These are phyloP conservation scores for Dendrolimus kikuchii DNA, from an alignment of 1,140 invertebrate genomes.

Conservation along the genomic window DNA sequence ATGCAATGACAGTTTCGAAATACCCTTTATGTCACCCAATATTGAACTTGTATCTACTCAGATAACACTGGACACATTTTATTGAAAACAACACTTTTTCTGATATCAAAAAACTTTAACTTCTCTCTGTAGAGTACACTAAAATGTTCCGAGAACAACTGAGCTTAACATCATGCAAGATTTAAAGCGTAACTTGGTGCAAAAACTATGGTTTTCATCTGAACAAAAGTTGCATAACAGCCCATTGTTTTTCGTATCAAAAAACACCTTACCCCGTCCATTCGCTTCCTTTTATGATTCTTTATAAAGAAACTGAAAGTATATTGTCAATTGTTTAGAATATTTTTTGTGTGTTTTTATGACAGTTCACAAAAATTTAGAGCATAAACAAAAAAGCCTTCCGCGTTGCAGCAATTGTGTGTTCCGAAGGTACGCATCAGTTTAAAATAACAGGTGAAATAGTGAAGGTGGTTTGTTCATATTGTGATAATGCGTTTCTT, in stretches of 20 bases:
- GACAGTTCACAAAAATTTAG: constrained; percentile 55
- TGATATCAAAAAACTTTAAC: constrained; percentile 21
- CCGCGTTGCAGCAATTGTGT: constrained; percentile 50
- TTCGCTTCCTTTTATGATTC: constrained; percentile 29
- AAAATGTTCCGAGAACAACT: constrained; percentile 24
- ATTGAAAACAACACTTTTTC: constrained; percentile 17
- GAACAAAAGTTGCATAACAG: constrained; percentile 46
- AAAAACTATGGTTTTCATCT: constrained; percentile 32
- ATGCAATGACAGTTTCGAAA: too few relatives aligned
- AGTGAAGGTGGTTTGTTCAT: constrained; percentile 56
- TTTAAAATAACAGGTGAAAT: constrained; percentile 64
- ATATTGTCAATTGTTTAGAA: constrained; percentile 44
- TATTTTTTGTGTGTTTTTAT: constrained; percentile 52
- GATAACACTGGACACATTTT: constrained; percentile 13
- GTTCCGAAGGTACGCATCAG: constrained; percentile 38
- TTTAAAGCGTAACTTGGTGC: constrained; percentile 6
- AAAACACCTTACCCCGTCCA: constrained; percentile 56
- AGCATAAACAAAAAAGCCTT: constrained; percentile 65
- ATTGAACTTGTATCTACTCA: constrained; percentile 3
- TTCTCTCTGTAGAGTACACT: constrained; percentile 17
- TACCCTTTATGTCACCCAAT: too few relatives aligned
- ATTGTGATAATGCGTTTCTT: constrained; percentile 60
- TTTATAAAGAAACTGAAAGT: constrained; percentile 71
- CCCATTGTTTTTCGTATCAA: constrained; percentile 55
- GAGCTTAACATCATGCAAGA: constrained; percentile 8